A percentile compares a stretch with the other conserved stretches of the same genome.
Conservation (phyloP, 2,888 invertebrate genomes). For the Aradus depressus region DNA sequence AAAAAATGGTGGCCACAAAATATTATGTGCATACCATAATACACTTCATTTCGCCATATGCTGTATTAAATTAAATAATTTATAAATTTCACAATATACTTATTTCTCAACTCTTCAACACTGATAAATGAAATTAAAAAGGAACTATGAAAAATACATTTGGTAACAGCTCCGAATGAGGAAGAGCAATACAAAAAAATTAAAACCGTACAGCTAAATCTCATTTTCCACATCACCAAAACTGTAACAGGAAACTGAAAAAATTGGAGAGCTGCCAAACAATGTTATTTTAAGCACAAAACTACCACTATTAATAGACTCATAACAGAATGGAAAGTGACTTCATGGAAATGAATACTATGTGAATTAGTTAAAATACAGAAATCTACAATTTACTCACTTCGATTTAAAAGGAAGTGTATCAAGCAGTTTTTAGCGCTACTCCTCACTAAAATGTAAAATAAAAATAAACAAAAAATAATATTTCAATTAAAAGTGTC, state of each 20-base stretch:
- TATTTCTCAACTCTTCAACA: conserved; percentile 7
- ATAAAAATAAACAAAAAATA: no score
- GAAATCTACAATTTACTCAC: no score
- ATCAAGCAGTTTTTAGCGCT: no score
- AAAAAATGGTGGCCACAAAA: not conserved
- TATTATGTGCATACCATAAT: not conserved
- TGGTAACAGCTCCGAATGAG: not conserved
- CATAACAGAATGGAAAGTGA: conserved; percentile 19
- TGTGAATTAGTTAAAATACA: no score
- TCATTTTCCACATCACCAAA: conserved; percentile 23
- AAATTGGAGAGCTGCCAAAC: conserved; percentile 24
- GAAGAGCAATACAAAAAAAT: not conserved
- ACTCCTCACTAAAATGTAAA: no score
- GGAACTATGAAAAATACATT: not conserved
- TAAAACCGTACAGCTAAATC: conserved; percentile 13
- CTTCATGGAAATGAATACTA: not conserved
- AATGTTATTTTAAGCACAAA: conserved; percentile 18
- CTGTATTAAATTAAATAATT: no score
- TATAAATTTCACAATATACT: conserved; percentile 2
- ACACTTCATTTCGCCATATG: no score
- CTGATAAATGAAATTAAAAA: not conserved
- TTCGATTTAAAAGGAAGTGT: no score
- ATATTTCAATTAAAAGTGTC: no score
- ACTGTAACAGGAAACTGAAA: conserved; percentile 26
- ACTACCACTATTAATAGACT: conserved; percentile 19